Base-by-base conservation (phyloP, 2,113 vertebrate species). In the Phylloscopus trochilus region DNA sequence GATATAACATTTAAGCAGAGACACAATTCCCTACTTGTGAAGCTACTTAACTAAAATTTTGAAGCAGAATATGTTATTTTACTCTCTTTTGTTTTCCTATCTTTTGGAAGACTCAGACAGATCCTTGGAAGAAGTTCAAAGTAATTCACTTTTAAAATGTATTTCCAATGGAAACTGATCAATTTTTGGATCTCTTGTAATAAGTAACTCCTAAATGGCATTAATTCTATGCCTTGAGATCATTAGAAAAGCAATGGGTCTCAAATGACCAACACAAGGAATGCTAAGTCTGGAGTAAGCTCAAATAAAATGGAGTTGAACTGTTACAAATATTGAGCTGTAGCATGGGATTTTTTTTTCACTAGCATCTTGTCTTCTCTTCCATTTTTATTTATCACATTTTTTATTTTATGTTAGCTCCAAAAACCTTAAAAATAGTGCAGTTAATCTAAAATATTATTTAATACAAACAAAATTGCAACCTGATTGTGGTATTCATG, bases 131-230 rank as follows among this genome's bases (percentile, higher is more conserved):
- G 2, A 37, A 6, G 8, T 41, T 78, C 85, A 70, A 87, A 62
- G 3, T 22, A 58, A n/a, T 52, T 1, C 0, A 13, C 2, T 31
- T 81, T 49, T 46, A 59, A 8, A 30, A 59, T 9, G 1, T 22
- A 37, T 83, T 85, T 79, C 28, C 15, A 72, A 8, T 16, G 7
- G 3, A 23, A 41, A 75, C 1, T 15, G 10, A 68, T 51, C 2
- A 51, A 11, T 55, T 64, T 26, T 76, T 64, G 4, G 2, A 35
- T 33, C 9, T 46, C 9, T 24, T 33, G 2, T 41, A 26, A 23
- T 28, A 46, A 55, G 7, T 47, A 56, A 30, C 9, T 67, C 15
- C 15, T 66, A 70, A 76, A 17, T 49, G 8, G 11, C 10, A 13
- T 27, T 62, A 41, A 41, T 22, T 55, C 1, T 59, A 7, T 31